Evolutionary conservation across 2,113 vertebrate genomes (phyloP).

Genomic region (Lanius collurio): DNA sequence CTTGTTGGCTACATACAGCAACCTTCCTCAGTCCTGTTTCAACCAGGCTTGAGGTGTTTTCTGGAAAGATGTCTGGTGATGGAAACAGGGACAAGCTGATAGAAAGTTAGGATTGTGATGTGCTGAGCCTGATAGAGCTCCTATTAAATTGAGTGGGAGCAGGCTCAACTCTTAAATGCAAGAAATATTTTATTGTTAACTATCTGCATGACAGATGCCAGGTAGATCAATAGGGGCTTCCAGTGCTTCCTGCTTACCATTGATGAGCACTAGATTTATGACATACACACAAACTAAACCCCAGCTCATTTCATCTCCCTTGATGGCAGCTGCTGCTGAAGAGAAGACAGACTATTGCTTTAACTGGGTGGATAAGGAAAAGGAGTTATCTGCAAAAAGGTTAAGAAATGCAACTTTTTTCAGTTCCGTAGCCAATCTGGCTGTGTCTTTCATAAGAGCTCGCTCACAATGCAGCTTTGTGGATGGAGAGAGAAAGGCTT

Average conservation of each 20-base stretch:
- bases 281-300: conserved; percentile 18
- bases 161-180: conserved; percentile 14
- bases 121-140: neutral
- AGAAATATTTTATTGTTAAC: conserved; percentile 43
- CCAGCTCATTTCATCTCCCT: neutral
- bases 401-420: neutral
- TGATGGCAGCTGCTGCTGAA: conserved; percentile 27
- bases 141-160: conserved; percentile 1
- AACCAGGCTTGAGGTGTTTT: neutral
- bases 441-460: neutral
- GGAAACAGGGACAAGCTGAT: neutral
- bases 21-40: neutral
- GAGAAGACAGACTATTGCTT: conserved; percentile 25
- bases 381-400: conserved; percentile 1
- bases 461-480: fast-evolving
- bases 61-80: neutral
- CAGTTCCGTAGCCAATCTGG: neutral
- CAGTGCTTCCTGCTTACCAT: conserved; percentile 45
- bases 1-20: neutral
- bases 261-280: conserved; percentile 45
- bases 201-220: conserved; percentile 33
- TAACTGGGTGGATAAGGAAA: conserved; percentile 1
- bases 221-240: conserved; percentile 47
- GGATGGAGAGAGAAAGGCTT: neutral
- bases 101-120: neutral